Percentiles rank a stretch among this genome's conserved stretches.
Conservation (phyloP, 1,140 invertebrate species). For the Sitophilus oryzae region DNA sequence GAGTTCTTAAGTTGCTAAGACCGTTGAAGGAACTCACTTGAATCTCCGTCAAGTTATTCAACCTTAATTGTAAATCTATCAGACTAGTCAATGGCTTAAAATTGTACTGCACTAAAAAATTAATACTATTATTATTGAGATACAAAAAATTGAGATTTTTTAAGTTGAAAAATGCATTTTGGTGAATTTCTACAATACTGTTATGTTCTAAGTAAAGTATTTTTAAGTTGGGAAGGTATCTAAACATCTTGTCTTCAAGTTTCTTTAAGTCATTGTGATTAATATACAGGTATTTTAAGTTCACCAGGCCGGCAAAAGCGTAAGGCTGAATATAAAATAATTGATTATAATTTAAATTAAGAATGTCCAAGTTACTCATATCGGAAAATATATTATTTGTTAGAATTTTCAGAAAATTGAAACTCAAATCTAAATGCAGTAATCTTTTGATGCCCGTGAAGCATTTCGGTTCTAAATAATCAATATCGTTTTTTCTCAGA, state of each 20-base stretch:
- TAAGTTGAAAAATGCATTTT: constrained; percentile 34
- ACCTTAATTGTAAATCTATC: constrained; percentile 37
- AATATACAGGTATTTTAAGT: constrained; percentile 38
- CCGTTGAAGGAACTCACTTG: constrained; percentile 41
- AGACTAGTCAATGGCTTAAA: constrained; percentile 38
- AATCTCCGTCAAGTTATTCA: constrained; percentile 36
- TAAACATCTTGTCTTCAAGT: constrained; percentile 33
- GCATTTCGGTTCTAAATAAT: constrained; percentile 27
- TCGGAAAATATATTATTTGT: constrained; percentile 34
- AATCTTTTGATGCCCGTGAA: constrained; percentile 31
- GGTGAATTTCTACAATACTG: constrained; percentile 32
- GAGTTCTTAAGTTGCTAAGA: constrained; percentile 30
- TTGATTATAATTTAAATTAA: constrained; percentile 35
- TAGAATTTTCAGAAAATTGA: constrained; percentile 32
- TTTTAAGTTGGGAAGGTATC: constrained; percentile 31
- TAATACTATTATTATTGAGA: constrained; percentile 39
- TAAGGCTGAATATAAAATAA: constrained; percentile 33
- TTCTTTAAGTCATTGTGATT: constrained; percentile 34
- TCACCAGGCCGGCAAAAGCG: constrained; percentile 35
- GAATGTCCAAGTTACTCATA: constrained; percentile 35
- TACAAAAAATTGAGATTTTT: constrained; percentile 36
- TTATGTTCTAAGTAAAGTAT: constrained; percentile 39
- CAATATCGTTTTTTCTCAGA: constrained; percentile 33
- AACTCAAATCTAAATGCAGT: constrained; percentile 36
- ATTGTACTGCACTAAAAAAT: constrained; percentile 36